Evolutionary conservation across 2,113 vertebrate species (phyloP), one percentile per base, ranked within the genome.

Genomic region (Oryzias javanicus): DNA sequence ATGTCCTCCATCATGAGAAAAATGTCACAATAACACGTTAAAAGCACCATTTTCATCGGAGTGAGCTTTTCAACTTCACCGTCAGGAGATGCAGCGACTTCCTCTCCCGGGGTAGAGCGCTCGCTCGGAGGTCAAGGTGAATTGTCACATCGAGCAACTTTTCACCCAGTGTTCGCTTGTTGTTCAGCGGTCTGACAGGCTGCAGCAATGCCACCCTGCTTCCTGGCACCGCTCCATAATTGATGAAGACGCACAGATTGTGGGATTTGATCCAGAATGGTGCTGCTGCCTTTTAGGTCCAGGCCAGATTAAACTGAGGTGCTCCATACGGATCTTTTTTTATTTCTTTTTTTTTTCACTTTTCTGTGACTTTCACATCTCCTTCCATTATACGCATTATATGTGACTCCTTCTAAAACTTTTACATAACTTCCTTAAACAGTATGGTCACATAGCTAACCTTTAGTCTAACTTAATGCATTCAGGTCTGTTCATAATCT

Each of bases 181-280:
- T 53, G 65, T 66, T 79, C 60, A 55, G 55, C 22, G 52, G 42
- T 44, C 67, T 64, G 86, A 82, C 80, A 88, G 79, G 74, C 74
- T 57, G 67, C 67, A 64, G 78, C 56, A 56, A 68, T 44, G 57
- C 79, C 53, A 51, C 76, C 45, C 55, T 60, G 74, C 78, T 88
- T 85, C 76, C 82, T 79, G 85, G 72, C 79, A 68, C 42, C 35
- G 8, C 88, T 87, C 74, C 67, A 89, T 86, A 80, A 88, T 82
- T 88, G 66, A 90, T 89, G 82, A 79, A 50, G 64, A 81, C 59
- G 50, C 42, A 41, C 69, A 61, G 60, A 80, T 79, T 70, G 61
- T 61, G 76, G 79, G 82, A 79, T 83, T 73, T 78, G 78, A 86
- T 85, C 78, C 54, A 79, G 72, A 73, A 49, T 61, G 58, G 70